Base-by-base conservation (phyloP, 92 coral and sea anemone genomes). In the Palythoa caribaeorum region DNA sequence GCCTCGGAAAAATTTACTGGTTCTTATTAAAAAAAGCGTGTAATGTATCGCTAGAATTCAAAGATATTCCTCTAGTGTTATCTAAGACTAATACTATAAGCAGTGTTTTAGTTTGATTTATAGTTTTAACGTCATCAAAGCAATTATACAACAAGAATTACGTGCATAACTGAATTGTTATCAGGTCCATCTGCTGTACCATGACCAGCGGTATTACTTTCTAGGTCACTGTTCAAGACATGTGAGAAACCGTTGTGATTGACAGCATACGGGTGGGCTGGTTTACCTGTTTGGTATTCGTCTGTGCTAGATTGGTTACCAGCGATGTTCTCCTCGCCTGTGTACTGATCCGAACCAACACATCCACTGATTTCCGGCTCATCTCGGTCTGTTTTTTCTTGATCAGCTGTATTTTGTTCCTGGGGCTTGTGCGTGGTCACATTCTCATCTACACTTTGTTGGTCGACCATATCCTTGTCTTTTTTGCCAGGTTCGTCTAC, bases 101-200 rank as follows among this genome's bases (percentile, higher is more conserved):
- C 50, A 44, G 50, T 2, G 5, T 44, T 2, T 44, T 6, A 44
- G 50, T 44, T 44, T 44, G 50, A 44, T 44, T 8, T 44, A 44
- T 44, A 2, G 50, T 8, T 44, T 44, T 44, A 44, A 44, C 50
- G 50, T 44, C 47, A 73, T 21, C 39, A 44, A 75, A n/a, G 48
- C 40, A 10, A 28, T 66, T 53, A 81, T 16, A 81, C 71, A 40
- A 81, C 48, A 63, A 81, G 75, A 47, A 81, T 66, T 76, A 81
- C 48, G 48, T 81, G 55, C 7, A 44, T 66, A 38, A 57, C 50
- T 5, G 72, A 2, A 57, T 17, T 62, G 38, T 11, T 5, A 21
- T 62, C 38, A 10, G 71, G 12, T 38, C 4, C 13, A 15, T 79
- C 84, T 52, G 20, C 55, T 62, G 75, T 1, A 66, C 6, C 44